Evolutionary conservation across 1,140 invertebrate species (phyloP), one percentile per base, ranked within the genome.

Genomic region (Eurosta solidaginis): DNA sequence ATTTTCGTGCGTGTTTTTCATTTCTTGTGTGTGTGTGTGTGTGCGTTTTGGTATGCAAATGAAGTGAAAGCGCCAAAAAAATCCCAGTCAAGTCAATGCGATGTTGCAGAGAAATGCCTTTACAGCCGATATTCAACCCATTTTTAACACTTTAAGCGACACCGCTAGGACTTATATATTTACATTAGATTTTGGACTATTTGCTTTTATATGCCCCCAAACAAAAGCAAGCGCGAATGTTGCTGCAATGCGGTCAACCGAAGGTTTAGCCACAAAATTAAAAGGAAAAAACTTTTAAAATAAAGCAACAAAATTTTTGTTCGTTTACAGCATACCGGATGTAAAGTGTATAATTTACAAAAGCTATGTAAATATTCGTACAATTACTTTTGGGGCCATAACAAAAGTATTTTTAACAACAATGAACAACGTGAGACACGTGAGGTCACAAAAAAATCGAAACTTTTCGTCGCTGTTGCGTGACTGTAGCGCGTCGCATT

Each of bases 1-100:
- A 40, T n/a, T 68, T 68, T 36, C 59, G 27, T 40, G 59, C 29
- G 27, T 68, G 12, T 17, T 10, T 59, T 27, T 14, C 22, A 25
- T 14, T 7, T 52, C n/a, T 9, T 27, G 5, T 27, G 1, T 20
- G 50, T 52, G 22, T 52, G 22, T 52, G 50, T n/a, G 4, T 36
- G 2, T 68, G 7, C 40, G 29, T 68, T 3, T 33, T 2, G 17
- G 36, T 68, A 68, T 68, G 59, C 59, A 68, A 68, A 68, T 68
- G 59, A 68, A 68, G 59, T 68, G 59, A 68, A 68, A 68, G 59
- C 59, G 36, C 59, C 25, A 36, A 63, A n/a, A n/a, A n/a, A 68
- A 68, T 68, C 59, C 59, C 59, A 68, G 59, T 40, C 59, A 68
- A n/a, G 17, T 68, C 27, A 68, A 7, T 68, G 59, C 59, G n/a